Evolutionary conservation across 2,888 invertebrate species (phyloP).

Genomic region (Dryocosmus kuriphilus): DNA sequence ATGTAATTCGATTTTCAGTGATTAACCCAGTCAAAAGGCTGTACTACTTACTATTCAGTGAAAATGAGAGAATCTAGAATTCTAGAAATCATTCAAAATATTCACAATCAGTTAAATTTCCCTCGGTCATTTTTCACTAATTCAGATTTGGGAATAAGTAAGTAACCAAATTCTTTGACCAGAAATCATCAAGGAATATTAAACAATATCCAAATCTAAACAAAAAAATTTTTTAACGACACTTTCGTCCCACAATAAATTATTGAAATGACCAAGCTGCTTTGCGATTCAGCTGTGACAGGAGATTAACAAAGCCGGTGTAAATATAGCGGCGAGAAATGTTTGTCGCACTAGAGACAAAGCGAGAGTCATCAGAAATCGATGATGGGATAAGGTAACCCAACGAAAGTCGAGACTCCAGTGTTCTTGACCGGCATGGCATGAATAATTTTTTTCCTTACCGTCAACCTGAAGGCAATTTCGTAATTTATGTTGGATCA

Average conservation of each 20-base stretch:
- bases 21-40: too few species aligned
- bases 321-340: slow-evolving; percentile 37
- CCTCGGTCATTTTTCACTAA: too few species aligned
- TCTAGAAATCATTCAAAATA: too few species aligned
- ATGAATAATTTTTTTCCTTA: slow-evolving; percentile 4
- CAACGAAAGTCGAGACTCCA: slow-evolving; percentile 1
- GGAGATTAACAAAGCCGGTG: slow-evolving; percentile 35
- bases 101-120: too few species aligned
- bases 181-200: slow-evolving; percentile 18
- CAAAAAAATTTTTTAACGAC: slow-evolving; percentile 7
- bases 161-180: background rate
- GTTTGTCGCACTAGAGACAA: slow-evolving; percentile 32
- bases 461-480: background rate
- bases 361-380: slow-evolving; percentile 41
- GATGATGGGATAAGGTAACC: slow-evolving; percentile 32
- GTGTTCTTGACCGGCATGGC: background rate
- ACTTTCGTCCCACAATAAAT: slow-evolving; percentile 10
- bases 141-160: background rate
- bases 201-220: slow-evolving; percentile 4
- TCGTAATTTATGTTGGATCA: slow-evolving; percentile 38
- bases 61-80: background rate
- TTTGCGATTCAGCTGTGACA: slow-evolving; percentile 28
- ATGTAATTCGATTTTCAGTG: too few species aligned
- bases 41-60: too few species aligned
- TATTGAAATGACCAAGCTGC: slow-evolving; percentile 30